Conservation (phyloP, 2,888 invertebrate species). For the Nemapogon koenigi region DNA sequence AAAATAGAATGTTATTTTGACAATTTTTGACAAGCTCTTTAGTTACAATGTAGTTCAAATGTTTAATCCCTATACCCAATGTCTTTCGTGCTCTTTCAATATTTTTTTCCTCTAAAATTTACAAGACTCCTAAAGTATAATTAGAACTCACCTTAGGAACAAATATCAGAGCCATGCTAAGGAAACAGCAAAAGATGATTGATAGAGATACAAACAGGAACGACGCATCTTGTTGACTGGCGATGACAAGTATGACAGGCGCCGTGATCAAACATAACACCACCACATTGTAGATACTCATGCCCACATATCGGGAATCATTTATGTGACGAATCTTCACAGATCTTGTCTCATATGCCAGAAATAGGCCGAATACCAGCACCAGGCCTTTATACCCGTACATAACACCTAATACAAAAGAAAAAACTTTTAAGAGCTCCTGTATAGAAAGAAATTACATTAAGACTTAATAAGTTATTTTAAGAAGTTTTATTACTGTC, state of each 20-base stretch:
- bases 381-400: constrained; percentile 98
- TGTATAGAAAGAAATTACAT: too few relatives aligned
- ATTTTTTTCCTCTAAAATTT: too few relatives aligned
- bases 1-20: too few relatives aligned
- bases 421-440: neutral
- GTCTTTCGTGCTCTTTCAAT: too few relatives aligned
- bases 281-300: constrained; percentile 99
- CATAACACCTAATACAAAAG: constrained; percentile 76
- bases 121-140: too few relatives aligned
- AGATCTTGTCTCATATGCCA: constrained; percentile 97
- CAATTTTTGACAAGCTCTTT: too few relatives aligned
- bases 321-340: constrained; percentile 97
- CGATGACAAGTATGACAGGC: constrained; percentile 96
- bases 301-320: constrained; percentile 97
- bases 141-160: constrained; percentile 87
- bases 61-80: too few relatives aligned
- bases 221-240: constrained; percentile 96
- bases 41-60: too few relatives aligned
- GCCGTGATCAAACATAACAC: constrained; percentile 97
- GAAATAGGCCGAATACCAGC: constrained; percentile 94
- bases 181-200: constrained; percentile 96
- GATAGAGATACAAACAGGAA: constrained; percentile 96
- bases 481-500: neutral
- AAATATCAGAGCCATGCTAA: constrained; percentile 98
- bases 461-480: neutral